These are phyloP conservation scores for Cosmia pyralina DNA, from an alignment of 2,888 invertebrate species.

Conservation along the genomic window DNA sequence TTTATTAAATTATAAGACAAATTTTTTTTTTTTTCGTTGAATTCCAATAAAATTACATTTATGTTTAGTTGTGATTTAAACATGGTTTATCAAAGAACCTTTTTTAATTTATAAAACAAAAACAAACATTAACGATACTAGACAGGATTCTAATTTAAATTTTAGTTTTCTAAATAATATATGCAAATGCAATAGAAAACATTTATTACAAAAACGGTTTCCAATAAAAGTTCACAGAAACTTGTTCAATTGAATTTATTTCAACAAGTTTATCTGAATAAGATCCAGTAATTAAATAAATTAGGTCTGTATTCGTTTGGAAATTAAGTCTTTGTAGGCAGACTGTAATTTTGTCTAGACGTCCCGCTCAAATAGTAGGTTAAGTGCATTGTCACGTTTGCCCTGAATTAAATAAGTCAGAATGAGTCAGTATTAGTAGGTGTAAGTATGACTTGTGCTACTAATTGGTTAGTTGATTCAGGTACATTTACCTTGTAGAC, in stretches of 20 bases:
- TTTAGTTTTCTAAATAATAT: neutral
- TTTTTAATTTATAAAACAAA: neutral
- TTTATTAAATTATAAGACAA: too few species aligned
- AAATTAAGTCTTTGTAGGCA: constrained; percentile 28
- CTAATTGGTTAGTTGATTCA: constrained; percentile 23
- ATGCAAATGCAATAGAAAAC: constrained; percentile 30
- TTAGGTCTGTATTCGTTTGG: constrained; percentile 35
- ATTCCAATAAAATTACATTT: too few species aligned
- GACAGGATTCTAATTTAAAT: neutral
- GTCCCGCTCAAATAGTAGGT: constrained; percentile 14
- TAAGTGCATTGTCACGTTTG: constrained; percentile 38
- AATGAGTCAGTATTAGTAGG: constrained; percentile 5
- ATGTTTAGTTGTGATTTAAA: too few species aligned
- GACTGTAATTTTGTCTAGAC: constrained; percentile 44
- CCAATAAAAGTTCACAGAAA: constrained; percentile 31
- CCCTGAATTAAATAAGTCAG: constrained; percentile 13
- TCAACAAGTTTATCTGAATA: constrained; percentile 44
- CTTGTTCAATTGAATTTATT: constrained; percentile 55
- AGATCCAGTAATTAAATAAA: constrained; percentile 39
- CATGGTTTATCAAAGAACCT: neutral
- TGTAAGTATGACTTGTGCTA: constrained; percentile 15
- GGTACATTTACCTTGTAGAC: constrained; percentile 1
- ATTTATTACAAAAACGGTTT: constrained; percentile 4
- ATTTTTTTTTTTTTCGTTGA: too few species aligned
- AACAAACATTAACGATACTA: neutral